A percentile compares a stretch with the other conserved stretches of the same genome.
Conservation (phyloP, 2,888 invertebrate species). For the Dolichomitus sp. region DNA sequence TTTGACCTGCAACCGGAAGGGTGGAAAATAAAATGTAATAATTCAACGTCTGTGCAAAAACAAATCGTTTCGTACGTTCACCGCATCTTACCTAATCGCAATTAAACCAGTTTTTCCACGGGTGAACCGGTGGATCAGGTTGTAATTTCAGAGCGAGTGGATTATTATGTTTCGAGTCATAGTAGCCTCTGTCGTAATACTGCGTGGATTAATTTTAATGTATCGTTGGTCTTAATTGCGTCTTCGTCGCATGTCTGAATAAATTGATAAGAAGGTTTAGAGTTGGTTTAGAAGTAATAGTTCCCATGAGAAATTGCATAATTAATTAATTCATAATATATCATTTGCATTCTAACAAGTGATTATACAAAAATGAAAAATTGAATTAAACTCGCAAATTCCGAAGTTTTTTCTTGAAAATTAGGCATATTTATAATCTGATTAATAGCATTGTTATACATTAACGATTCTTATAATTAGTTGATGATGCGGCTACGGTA, state of each 20-base stretch:
- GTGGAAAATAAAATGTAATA: constrained; percentile 6
- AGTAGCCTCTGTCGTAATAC: neutral
- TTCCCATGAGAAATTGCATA: neutral
- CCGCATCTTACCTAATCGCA: constrained; percentile 42
- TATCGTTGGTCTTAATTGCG: neutral
- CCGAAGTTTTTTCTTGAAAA: too few species aligned
- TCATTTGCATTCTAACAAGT: neutral
- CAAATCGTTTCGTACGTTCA: constrained; percentile 6
- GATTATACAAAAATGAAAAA: too few species aligned
- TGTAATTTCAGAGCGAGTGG: constrained; percentile 2
- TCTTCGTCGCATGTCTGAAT: too few species aligned
- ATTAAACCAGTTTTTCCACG: constrained; percentile 51
- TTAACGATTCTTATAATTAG: too few species aligned
- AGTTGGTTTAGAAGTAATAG: neutral
- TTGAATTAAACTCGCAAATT: too few species aligned
- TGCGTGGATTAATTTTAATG: neutral
- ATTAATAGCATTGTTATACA: too few species aligned
- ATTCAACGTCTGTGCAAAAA: neutral
- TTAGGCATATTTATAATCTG: too few species aligned
- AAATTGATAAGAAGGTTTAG: neutral
- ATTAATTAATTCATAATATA: neutral
- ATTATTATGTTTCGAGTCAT: constrained; percentile 21
- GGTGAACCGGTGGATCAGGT: constrained; percentile 17
- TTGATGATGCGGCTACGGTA: too few species aligned
- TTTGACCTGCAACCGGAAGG: constrained; percentile 13